Conservation (phyloP, 2,113 vertebrate species). For the Cololabis saira region DNA sequence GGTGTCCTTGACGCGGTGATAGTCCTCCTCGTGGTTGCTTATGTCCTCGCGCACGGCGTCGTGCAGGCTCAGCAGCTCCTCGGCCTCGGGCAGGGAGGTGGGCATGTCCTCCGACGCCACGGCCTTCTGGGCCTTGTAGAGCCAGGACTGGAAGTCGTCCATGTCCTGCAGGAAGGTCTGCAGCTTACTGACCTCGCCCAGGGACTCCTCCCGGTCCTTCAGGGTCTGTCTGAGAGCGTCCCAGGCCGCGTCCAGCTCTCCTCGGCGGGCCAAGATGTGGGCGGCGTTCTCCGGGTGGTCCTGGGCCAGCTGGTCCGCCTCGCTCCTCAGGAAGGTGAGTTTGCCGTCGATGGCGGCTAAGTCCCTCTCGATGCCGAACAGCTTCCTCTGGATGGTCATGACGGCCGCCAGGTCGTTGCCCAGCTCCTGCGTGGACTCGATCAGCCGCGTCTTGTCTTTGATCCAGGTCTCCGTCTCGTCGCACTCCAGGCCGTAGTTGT, state of each 20-base stretch:
- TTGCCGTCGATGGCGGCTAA: constrained; percentile 86
- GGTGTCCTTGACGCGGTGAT: constrained; percentile 75
- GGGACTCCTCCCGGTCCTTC: constrained; percentile 83
- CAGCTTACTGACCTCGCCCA: constrained; percentile 95
- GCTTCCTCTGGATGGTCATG: constrained; percentile 93
- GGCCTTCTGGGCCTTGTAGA: constrained; percentile 90
- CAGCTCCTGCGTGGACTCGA: constrained; percentile 90
- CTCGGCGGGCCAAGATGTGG: constrained; percentile 78
- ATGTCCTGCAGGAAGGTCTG: constrained; percentile 93
- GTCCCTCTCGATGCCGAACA: constrained; percentile 92
- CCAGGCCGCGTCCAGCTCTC: constrained; percentile 81
- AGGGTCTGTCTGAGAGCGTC: constrained; percentile 85
- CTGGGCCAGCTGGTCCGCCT: constrained; percentile 82
- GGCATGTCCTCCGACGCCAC: constrained; percentile 91
- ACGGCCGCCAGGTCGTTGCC: constrained; percentile 90
- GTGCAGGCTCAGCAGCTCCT: constrained; percentile 87
- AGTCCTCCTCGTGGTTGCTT: constrained; percentile 83
- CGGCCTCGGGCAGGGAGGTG: constrained; percentile 84
- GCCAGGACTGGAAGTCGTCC: constrained; percentile 95
- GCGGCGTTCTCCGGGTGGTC: constrained; percentile 86
- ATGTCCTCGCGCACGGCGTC: constrained; percentile 82
- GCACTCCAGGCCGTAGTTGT: constrained; percentile 92
- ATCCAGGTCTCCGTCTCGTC: constrained; percentile 94
- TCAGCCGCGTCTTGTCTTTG: constrained; percentile 86
- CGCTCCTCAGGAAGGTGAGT: constrained; percentile 80